Conservation (phyloP, 2,797 vertebrate genomes). For the Rhabdomys pumilio region DNA sequence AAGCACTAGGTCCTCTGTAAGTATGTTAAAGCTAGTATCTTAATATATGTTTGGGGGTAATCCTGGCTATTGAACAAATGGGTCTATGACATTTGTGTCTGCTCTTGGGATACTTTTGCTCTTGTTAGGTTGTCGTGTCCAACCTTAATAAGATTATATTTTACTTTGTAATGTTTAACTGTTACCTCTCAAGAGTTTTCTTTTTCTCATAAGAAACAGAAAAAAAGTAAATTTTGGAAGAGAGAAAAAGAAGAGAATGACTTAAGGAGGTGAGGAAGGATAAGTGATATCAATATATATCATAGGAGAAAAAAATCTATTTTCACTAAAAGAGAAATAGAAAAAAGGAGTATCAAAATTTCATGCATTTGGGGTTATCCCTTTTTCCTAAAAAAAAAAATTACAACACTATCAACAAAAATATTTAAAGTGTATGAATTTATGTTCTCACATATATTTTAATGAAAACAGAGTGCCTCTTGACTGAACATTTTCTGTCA, state of each 20-base stretch:
- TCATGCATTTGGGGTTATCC: constrained; percentile 33
- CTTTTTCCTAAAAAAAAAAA: constrained; percentile 32
- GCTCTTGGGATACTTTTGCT: too few species aligned
- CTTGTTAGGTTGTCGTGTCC: too few species aligned
- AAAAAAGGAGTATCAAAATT: neutral
- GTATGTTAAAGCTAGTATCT: too few species aligned
- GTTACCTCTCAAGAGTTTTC: neutral
- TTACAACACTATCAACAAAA: neutral
- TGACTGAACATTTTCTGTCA: constrained; percentile 11
- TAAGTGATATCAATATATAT: neutral
- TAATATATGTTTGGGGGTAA: too few species aligned
- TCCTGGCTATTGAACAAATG: too few species aligned
- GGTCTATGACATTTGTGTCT: too few species aligned
- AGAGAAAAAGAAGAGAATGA: neutral
- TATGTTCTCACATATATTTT: constrained; percentile 7
- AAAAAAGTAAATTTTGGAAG: neutral
- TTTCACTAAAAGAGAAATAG: neutral
- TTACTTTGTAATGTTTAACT: neutral
- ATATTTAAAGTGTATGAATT: constrained; percentile 4
- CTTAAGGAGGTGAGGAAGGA: neutral
- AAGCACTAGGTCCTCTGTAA: too few species aligned
- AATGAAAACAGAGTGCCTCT: neutral
- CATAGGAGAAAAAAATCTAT: neutral
- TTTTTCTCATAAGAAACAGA: neutral
- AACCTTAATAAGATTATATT: too few species aligned